Base-by-base conservation (phyloP, 2,113 vertebrate species). In the Bos indicus region DNA sequence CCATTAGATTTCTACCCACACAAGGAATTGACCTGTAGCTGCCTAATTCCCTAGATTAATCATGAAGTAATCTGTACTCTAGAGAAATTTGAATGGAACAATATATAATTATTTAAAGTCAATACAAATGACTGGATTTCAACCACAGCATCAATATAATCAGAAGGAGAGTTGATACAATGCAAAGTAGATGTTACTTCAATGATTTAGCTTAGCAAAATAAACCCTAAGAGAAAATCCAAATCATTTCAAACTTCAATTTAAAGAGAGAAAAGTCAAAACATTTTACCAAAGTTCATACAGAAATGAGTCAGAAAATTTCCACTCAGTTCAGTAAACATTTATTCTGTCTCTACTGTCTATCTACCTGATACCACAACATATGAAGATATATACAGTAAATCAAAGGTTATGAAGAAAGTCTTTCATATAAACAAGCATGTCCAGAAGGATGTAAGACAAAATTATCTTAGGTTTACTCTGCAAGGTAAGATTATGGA, bases 131-230 rank as follows among this genome's bases (percentile, higher is more conserved):
- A 88, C 10, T 94, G 60, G 28, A 80, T 97, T 96, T 57, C 21
- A 96, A 57, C 52, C 3, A n/a, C 15, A 82, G 5, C 28, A 88
- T 91, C 94, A 93, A 84, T 62, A 86, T 23, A 82, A 59, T 82
- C 56, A 59, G 43, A 51, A 93, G 2, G 26, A 64, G 26, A 91
- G 46, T 17, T 74, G 82, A 89, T 80, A 26, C 88, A 94, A 83
- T 57, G n/a, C 36, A 80, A 96, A 93, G 74, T 64, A 64, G 64
- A 57, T 96, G 9, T 94, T 54, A 95, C 43, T 90, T 92, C 33
- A 64, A 74, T 90, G 30, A 93, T 60, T 97, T 93, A 95, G 46
- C 25, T 91, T 93, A 62, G 82, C 15, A 57, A 94, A 91, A 91
- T 93, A 93, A 91, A 82, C 7, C n/a, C 28, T 82, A 25, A 30